These are phyloP conservation scores for Hofmannophila pseudospretella DNA, from an alignment of 2,888 invertebrate species.

Conservation along the genomic window DNA sequence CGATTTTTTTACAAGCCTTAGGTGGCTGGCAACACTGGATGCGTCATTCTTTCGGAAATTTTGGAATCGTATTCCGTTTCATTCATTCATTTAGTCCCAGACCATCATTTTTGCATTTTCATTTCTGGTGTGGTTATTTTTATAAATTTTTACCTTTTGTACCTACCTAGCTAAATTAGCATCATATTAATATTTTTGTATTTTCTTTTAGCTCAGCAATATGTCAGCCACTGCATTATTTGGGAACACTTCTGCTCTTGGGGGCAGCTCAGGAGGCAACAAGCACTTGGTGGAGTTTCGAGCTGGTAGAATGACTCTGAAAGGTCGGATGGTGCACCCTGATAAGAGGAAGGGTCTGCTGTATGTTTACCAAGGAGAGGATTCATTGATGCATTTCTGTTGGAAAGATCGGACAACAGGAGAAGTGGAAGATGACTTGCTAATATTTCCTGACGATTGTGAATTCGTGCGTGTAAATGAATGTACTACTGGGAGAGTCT, in stretches of 20 bases:
- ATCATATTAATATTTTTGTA: too few relatives aligned
- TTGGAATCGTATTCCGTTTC: too few relatives aligned
- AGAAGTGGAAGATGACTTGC: constrained; percentile 96
- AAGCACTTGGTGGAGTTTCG: constrained; percentile 96
- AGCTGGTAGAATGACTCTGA: constrained; percentile 97
- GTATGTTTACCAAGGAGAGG: constrained; percentile 97
- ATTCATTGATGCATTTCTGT: constrained; percentile 98
- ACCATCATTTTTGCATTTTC: too few relatives aligned
- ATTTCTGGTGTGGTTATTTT: too few relatives aligned
- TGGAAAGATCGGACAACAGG: constrained; percentile 98
- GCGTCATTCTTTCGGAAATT: too few relatives aligned
- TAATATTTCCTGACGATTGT: constrained; percentile 99
- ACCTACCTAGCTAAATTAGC: too few relatives aligned
- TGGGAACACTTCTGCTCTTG: constrained; percentile 85
- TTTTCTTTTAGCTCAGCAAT: too few relatives aligned
- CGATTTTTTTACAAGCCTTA: too few relatives aligned
- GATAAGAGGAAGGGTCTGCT: constrained; percentile 96
- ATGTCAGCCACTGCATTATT: constrained; percentile 80
- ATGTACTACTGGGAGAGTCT: constrained; percentile 97
- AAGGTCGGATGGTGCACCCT: constrained; percentile 95
- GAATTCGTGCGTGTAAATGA: constrained; percentile 96
- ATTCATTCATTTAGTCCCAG: too few relatives aligned
- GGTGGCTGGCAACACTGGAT: too few relatives aligned
- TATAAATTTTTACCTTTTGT: too few relatives aligned
- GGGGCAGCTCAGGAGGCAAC: constrained; percentile 88